Evolutionary conservation across 2,113 vertebrate species (phyloP).

Genomic region (Chlamydotis undulata): DNA sequence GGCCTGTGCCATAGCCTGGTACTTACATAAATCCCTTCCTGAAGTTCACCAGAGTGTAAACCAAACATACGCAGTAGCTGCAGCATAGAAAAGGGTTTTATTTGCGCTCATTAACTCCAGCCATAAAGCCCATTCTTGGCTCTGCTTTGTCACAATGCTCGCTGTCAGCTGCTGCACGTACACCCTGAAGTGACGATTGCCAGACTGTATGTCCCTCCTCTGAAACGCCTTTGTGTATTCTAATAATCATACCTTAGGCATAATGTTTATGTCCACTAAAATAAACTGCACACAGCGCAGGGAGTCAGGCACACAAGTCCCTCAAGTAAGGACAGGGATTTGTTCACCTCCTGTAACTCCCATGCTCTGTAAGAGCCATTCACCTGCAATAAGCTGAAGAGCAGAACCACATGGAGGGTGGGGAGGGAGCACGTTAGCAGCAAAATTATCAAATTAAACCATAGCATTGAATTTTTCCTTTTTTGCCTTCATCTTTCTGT

Average conservation of each 20-base stretch:
- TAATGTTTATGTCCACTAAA: not conserved
- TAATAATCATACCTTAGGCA: not conserved
- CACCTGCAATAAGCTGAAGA: not conserved
- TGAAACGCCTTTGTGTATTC: not conserved
- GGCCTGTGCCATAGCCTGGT: not conserved
- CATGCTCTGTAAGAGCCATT: not conserved
- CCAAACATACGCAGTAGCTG: constrained; percentile 1
- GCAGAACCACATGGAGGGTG: not conserved
- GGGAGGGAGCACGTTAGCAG: not conserved
- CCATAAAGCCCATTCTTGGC: not conserved
- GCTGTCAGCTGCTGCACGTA: not conserved
- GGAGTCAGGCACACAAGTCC: not conserved
- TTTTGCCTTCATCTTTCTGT: not conserved
- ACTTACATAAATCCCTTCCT: not conserved
- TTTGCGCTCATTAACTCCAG: constrained; percentile 20
- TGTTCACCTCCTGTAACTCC: not conserved
- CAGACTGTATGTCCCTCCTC: not conserved
- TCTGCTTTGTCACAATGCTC: not conserved
- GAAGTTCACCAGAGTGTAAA: not conserved
- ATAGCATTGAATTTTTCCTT: not conserved
- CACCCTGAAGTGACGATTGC: not conserved
- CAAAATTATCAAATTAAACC: not conserved
- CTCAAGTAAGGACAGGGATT: not conserved
- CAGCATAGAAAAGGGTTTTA: constrained; percentile 26
- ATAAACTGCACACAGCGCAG: constrained; percentile 22